Evolutionary conservation across 2,797 vertebrate species (phyloP), one percentile per base, ranked within the genome.

Genomic region (Mastacembelus armatus): DNA sequence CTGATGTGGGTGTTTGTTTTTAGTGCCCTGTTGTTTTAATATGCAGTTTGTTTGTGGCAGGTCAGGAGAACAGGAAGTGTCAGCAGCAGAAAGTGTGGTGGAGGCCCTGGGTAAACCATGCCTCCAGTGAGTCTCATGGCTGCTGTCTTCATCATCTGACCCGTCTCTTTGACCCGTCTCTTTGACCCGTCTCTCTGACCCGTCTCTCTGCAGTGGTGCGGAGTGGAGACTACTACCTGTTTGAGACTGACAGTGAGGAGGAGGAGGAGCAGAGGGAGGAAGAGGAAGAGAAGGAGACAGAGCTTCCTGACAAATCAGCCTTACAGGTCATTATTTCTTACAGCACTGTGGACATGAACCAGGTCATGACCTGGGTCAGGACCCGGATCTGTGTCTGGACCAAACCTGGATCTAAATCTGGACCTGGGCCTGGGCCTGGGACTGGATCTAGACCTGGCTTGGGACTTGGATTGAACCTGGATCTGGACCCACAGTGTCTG

Each of bases 61-160:
- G 55, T 93, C 93, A 94, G 91, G 93, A 95, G 90, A 95, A 38
- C 87, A 92, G 88, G 85, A 96, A 94, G 93, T 89, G 90, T 90
- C 95, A 94, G 87, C 90, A 92, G 90, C 94, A 95, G 91, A 96
- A 95, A 92, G 93, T 95, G 88, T 98, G 96, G 96, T 98, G 96
- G 96, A 95, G 94, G 86, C 96, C 97, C 88, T 98, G 96, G 96
- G 96, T 97, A 71, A 95, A 98, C 94, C 97, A 98, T 82, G 95
- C 97, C 89, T 98, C 97, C 90, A 98, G 97, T 98, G 92, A 94
- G 96, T 98, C 93, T 89, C 89, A 86, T 76, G 91, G n/a, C n/a
- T n/a, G n/a, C n/a, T n/a, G n/a, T n/a, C n/a, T n/a, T n/a, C n/a
- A n/a, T n/a, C n/a, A n/a, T n/a, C n/a, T 44, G 22, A 56, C 64